These are phyloP conservation scores for Dyspetes luteomarginatus DNA, from an alignment of 2,888 invertebrate genomes.

Conservation along the genomic window DNA sequence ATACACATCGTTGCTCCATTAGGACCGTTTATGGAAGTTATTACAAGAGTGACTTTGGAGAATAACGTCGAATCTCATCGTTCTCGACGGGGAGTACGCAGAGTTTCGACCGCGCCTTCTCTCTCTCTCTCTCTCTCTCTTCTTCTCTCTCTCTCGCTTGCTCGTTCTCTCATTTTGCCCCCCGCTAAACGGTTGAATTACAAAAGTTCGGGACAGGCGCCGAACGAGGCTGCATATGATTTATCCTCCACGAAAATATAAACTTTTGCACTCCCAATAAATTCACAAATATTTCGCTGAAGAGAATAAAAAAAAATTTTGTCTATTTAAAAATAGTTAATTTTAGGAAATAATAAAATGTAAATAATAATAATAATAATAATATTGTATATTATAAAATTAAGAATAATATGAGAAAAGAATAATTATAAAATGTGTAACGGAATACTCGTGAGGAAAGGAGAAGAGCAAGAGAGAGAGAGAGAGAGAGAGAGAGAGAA, in stretches of 20 bases:
- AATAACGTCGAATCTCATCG: conserved; percentile 76
- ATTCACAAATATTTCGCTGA: background rate
- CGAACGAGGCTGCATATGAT: conserved; percentile 32
- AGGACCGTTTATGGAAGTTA: conserved; percentile 75
- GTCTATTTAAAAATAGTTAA: background rate
- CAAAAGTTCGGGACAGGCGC: conserved; percentile 69
- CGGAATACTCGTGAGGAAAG: background rate
- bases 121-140: conserved; percentile 10
- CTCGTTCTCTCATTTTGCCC: background rate
- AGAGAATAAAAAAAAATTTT: background rate
- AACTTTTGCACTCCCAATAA: background rate
- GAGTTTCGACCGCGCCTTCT: conserved; percentile 66
- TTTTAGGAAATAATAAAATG: background rate
- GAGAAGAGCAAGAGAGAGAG: background rate
- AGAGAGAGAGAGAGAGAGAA: conserved; percentile 30
- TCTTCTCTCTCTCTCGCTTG: background rate
- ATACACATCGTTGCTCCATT: conserved; percentile 71
- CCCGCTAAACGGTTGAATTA: conserved; percentile 75
- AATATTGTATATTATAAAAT: background rate
- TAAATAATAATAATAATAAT: background rate
- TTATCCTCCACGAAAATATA: conserved; percentile 13
- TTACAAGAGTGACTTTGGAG: conserved; percentile 81
- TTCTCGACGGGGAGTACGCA: conserved; percentile 78
- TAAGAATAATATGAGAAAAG: background rate
- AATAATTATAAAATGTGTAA: background rate